Percentiles rank a stretch among this genome's conserved stretches.
Evolutionary conservation across 2,888 invertebrate genomes (phyloP).

Genomic region (Epinotia brunnichana): DNA sequence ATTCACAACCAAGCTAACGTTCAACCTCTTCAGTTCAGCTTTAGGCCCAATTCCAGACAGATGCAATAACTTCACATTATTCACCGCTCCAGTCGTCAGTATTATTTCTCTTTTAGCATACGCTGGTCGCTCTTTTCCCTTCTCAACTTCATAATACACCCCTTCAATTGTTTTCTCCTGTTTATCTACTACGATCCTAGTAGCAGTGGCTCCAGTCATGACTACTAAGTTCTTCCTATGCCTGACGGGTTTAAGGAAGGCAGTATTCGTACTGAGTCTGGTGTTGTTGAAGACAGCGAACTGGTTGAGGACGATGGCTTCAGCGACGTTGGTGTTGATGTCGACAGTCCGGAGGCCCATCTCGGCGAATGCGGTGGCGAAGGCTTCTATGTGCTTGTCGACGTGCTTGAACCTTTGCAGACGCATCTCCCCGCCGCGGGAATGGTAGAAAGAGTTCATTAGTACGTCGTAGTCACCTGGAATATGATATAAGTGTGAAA

Average conservation of each 20-base stretch:
- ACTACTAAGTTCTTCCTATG: constrained; percentile 74
- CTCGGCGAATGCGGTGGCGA: constrained; percentile 71
- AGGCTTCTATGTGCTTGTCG: constrained; percentile 73
- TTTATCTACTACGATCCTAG: constrained; percentile 71
- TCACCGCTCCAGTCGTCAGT: constrained; percentile 74
- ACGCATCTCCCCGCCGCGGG: constrained; percentile 77
- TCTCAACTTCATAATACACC: constrained; percentile 72
- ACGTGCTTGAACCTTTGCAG: constrained; percentile 75
- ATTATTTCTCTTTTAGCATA: constrained; percentile 77
- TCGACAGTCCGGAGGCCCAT: constrained; percentile 74
- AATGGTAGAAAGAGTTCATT: constrained; percentile 76
- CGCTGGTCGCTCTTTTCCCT: constrained; percentile 71
- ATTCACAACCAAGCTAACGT: constrained; percentile 65
- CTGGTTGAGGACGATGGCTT: constrained; percentile 76
- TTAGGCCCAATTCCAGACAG: constrained; percentile 76
- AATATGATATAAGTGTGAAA: constrained; percentile 43
- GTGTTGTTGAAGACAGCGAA: constrained; percentile 75
- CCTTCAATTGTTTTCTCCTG: constrained; percentile 73
- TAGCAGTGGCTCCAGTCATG: constrained; percentile 72
- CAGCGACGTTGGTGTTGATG: constrained; percentile 73
- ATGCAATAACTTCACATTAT: constrained; percentile 74
- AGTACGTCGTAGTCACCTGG: constrained; percentile 78
- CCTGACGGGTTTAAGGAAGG: constrained; percentile 72
- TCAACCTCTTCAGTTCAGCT: constrained; percentile 67
- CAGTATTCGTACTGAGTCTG: constrained; percentile 73